These are phyloP conservation scores for Zaprionus kolodkinae DNA, from an alignment of 1,140 invertebrate species.

Conservation along the genomic window DNA sequence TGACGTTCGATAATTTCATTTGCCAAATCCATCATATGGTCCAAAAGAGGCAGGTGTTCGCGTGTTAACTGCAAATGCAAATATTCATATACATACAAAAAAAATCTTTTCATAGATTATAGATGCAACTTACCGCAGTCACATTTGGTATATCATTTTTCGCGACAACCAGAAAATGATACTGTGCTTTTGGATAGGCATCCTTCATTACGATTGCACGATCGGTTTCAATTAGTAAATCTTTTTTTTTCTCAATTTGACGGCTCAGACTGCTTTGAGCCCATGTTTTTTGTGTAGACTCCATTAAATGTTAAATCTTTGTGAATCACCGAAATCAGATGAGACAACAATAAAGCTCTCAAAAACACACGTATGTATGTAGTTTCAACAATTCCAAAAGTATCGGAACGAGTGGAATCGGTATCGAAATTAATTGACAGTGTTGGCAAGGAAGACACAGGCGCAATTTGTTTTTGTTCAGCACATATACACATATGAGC, in stretches of 20 bases:
- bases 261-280: neutral
- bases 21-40: constrained; percentile 66
- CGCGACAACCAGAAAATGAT: constrained; percentile 56
- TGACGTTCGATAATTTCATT: constrained; percentile 56
- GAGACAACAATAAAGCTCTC: neutral
- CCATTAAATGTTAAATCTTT: neutral
- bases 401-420: constrained; percentile 2
- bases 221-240: constrained; percentile 53
- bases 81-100: neutral
- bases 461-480: neutral
- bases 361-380: neutral
- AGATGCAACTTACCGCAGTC: constrained; percentile 28
- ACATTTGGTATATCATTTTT: constrained; percentile 50
- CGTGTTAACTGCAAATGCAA: constrained; percentile 26
- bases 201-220: constrained; percentile 51
- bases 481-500: neutral
- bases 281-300: neutral
- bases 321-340: constrained; percentile 25
- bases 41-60: constrained; percentile 57
- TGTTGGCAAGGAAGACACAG: constrained; percentile 7
- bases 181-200: constrained; percentile 62
- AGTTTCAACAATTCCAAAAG: neutral
- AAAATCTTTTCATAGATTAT: neutral
- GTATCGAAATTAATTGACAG: neutral
- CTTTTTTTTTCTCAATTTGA: constrained; percentile 10